A percentile compares a stretch with the other conserved stretches of the same genome.
phyloP scores from a whole-genome alignment of 1,140 invertebrate species.

The Andrena cerasifolii region DNA sequence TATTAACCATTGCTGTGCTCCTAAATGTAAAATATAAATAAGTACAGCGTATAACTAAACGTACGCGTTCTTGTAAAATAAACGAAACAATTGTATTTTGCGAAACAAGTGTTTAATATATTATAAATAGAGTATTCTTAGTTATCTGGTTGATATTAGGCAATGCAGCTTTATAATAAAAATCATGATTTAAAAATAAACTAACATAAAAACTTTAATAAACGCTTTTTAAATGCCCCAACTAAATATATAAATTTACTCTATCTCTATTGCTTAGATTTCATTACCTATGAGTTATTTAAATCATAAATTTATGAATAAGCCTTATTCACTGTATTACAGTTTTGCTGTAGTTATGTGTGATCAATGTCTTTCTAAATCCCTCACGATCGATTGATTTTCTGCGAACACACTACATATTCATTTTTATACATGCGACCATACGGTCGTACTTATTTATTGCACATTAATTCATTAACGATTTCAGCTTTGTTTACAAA shows the following conservation, averaged over 20 bases:
- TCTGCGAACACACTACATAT: background rate
- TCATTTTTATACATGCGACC: conserved; percentile 31
- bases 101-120: conserved; percentile 46
- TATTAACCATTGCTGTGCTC: conserved; percentile 47
- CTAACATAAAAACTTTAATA: conserved; percentile 51
- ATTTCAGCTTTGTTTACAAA: conserved; percentile 62
- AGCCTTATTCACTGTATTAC: conserved; percentile 12
- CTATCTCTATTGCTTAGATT: conserved; percentile 8
- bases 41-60: conserved; percentile 57
- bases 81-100: conserved; percentile 48
- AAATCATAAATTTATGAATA: conserved; percentile 25
- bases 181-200: conserved; percentile 42
- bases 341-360: conserved; percentile 8
- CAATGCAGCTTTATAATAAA: conserved; percentile 23
- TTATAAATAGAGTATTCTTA: conserved; percentile 52
- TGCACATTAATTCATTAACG: conserved; percentile 66
- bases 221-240: conserved; percentile 54
- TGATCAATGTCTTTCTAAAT: conserved; percentile 4
- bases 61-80: conserved; percentile 56
- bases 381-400: conserved; percentile 3
- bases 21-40: conserved; percentile 61
- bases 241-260: conserved; percentile 10
- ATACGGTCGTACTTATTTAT: conserved; percentile 57
- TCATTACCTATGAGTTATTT: conserved; percentile 5
- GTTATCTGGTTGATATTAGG: conserved; percentile 25